Evolutionary conservation across 2,113 vertebrate genomes (phyloP).

Genomic region (Rhea pennata): DNA sequence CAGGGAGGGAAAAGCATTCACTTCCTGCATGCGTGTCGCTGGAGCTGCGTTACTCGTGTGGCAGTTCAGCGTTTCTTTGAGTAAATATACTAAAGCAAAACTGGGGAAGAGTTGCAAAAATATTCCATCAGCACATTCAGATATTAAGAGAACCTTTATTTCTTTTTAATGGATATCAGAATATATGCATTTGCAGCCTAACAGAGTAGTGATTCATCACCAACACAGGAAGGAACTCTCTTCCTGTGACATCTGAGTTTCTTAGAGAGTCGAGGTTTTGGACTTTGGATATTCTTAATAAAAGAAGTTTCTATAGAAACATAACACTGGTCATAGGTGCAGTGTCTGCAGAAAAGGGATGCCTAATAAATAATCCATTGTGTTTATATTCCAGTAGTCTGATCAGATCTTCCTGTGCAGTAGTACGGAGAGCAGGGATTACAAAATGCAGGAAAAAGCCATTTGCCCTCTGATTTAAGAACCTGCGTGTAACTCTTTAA

Average conservation of each 20-base stretch:
- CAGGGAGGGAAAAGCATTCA: neutral
- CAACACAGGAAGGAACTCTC: neutral
- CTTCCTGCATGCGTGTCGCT: neutral
- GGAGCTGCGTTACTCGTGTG: neutral
- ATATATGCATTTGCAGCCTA: neutral
- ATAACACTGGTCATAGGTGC: neutral
- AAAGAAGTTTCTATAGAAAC: neutral
- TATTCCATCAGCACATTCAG: neutral
- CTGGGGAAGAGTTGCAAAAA: neutral
- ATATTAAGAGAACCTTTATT: neutral
- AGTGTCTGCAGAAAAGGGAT: neutral
- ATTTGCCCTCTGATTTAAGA: constrained; percentile 9
- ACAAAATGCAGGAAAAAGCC: neutral
- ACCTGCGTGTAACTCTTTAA: neutral
- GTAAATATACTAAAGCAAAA: neutral
- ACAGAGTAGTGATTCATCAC: neutral
- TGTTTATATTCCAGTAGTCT: neutral
- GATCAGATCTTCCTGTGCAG: neutral
- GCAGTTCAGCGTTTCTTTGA: neutral
- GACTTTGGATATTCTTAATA: neutral
- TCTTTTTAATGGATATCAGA: neutral
- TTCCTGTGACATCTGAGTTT: neutral
- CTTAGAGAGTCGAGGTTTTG: neutral
- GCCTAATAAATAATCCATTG: neutral
- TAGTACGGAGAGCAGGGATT: neutral